Evolutionary conservation across 92 coral and sea anemone species (phyloP).

Genomic region (Isaurus tuberculatus): DNA sequence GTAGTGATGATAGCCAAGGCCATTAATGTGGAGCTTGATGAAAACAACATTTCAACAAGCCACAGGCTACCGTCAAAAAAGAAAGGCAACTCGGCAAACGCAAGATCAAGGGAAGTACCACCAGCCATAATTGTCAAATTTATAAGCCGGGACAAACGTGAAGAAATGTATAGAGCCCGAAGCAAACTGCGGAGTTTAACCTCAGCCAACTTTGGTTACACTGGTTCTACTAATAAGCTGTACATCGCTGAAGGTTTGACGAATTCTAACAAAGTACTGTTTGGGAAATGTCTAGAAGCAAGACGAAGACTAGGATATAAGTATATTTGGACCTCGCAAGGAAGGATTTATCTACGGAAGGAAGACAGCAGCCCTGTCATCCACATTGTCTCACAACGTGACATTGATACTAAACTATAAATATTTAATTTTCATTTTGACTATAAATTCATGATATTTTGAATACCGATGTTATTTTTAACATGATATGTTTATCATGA

Average conservation of each 20-base stretch:
- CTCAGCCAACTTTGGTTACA: conserved; percentile 14
- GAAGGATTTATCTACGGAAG: conserved; percentile 11
- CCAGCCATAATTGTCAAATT: conserved; percentile 18
- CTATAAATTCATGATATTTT: neutral
- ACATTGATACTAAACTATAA: conserved; percentile 8
- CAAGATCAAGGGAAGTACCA: neutral
- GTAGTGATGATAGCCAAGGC: conserved; percentile 1
- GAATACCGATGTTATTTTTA: neutral
- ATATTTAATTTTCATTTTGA: neutral
- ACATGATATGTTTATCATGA: neutral
- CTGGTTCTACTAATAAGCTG: neutral
- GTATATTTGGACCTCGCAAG: conserved; percentile 5
- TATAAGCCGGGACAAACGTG: conserved; percentile 20
- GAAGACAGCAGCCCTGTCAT: conserved; percentile 3
- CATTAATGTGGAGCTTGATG: neutral
- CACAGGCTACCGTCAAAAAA: neutral
- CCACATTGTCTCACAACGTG: neutral
- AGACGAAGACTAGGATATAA: conserved; percentile 9
- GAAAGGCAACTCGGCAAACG: neutral
- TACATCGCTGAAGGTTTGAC: conserved; percentile 12
- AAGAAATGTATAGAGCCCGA: conserved; percentile 25
- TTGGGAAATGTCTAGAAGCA: conserved; percentile 3
- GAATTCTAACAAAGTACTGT: neutral
- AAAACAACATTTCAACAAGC: neutral
- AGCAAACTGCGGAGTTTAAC: conserved; percentile 7